Evolutionary conservation across 2,888 invertebrate species (phyloP), one percentile per base, ranked within the genome.

Genomic region (Anticlea derivata): DNA sequence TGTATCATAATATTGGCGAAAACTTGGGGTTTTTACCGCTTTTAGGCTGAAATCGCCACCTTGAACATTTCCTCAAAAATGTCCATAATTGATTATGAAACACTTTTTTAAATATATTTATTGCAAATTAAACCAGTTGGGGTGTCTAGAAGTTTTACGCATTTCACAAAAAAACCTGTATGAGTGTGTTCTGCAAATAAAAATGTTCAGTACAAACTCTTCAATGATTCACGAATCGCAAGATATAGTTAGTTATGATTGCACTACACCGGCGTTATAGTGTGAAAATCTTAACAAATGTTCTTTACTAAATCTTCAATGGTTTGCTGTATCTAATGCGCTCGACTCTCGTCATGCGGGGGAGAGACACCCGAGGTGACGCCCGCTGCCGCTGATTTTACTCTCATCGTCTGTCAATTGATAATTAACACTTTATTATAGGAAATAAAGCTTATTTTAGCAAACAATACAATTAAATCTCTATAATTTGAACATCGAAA

Each of bases 361-460:
- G 80, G 93, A 93, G 61, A 93, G 86, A 83, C 93, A 93, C 71
- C 93, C 93, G 92, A 93, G 90, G 85, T 93, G 92, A 89, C 93
- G 92, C 77, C 92, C 88, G 79, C 74, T 65, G 61, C 87, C 80
- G 81, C 92, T 85, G 83, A 79, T 84, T 89, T 93, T 93, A 83
- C 92, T 92, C 82, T 93, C 93, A 92, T 86, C 87, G 75, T 86
- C 91, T 89, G 83, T 52, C 27, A 29, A 49, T 37, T 30, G 65
- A 74, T 63, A 22, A 57, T 49, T 12, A 34, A 22, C 40, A 29
- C 46, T 38, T 47, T 47, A 26, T 22, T 11, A 41, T 10, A 33
- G 7, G 12, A 7, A 35, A 23, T 22, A 39, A 29, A 31, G 24
- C n/a, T 45, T 22, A n/a, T 5, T 20, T n/a, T 20, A 17, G 7